Percentiles rank a stretch among this genome's conserved stretches.
Evolutionary conservation across 2,113 vertebrate species (phyloP).

Genomic region (Salminus brasiliensis): DNA sequence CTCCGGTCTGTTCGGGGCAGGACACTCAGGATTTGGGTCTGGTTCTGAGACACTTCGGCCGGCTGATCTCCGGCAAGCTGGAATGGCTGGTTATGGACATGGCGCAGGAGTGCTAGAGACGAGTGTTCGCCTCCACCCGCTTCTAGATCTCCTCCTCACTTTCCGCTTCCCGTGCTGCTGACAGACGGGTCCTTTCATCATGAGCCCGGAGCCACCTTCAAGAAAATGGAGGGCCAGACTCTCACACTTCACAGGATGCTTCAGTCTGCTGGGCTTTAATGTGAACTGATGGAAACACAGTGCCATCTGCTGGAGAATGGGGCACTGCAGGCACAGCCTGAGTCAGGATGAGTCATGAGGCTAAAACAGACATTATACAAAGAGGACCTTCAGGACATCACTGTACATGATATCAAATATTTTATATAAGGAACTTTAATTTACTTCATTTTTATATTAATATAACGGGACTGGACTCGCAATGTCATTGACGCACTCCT

Average conservation of each 20-base stretch:
- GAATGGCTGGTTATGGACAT: slow-evolving; percentile 66
- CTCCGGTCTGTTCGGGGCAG: slow-evolving; percentile 60
- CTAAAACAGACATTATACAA: background rate
- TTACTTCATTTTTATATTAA: too few relatives aligned
- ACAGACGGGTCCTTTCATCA: slow-evolving; percentile 10
- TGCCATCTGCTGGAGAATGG: slow-evolving; percentile 40
- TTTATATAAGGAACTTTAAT: too few relatives aligned
- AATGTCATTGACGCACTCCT: background rate
- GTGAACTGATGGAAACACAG: background rate
- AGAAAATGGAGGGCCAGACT: slow-evolving; percentile 28
- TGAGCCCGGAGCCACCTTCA: background rate
- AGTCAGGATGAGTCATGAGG: slow-evolving; percentile 7
- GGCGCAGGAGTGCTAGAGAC: slow-evolving; percentile 56
- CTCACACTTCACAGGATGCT: slow-evolving; percentile 21
- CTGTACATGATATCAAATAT: too few relatives aligned
- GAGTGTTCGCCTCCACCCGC: slow-evolving; percentile 39
- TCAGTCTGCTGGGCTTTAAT: background rate
- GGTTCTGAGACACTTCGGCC: slow-evolving; percentile 61
- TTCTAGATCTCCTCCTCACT: background rate
- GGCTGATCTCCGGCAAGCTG: slow-evolving; percentile 68
- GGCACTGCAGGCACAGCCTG: background rate
- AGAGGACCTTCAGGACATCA: too few relatives aligned
- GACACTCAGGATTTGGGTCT: slow-evolving; percentile 57
- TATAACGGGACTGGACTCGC: background rate
- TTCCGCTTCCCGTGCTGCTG: slow-evolving; percentile 6